Percentiles rank a stretch among this genome's conserved stretches.
phyloP scores from a whole-genome alignment of 1,140 invertebrate genomes.

The Brevipalpus yothersi region DNA sequence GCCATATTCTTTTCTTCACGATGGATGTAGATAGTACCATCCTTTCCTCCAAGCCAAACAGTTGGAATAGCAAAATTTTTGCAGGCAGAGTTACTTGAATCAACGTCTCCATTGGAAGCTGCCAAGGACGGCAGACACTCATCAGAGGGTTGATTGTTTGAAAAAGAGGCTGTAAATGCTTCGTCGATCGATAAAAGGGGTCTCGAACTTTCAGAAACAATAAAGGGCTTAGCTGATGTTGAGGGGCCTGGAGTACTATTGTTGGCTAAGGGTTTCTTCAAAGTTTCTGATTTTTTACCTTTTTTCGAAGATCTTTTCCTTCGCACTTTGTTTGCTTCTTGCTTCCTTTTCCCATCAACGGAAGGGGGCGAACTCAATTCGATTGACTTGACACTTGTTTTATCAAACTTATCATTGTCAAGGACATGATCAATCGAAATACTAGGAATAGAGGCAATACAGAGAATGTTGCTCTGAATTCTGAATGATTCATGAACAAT shows the following conservation, averaged over 20 bases:
- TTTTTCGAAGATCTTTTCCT: neutral
- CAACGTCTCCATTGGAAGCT: neutral
- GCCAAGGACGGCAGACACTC: neutral
- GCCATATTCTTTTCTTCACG: conserved; percentile 46
- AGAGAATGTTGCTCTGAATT: conserved; percentile 74
- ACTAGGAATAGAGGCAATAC: conserved; percentile 77
- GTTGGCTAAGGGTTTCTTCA: neutral
- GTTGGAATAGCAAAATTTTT: conserved; percentile 70
- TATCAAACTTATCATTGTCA: neutral
- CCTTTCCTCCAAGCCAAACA: conserved; percentile 95
- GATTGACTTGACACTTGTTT: neutral
- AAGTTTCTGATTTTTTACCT: too few species aligned
- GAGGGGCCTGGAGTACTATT: too few species aligned
- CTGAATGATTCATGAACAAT: conserved; percentile 78
- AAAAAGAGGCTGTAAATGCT: too few species aligned
- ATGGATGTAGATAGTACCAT: conserved; percentile 57
- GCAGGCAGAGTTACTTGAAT: neutral
- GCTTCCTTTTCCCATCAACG: neutral
- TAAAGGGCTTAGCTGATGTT: too few species aligned
- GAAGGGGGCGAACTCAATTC: conserved; percentile 14
- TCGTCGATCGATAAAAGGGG: too few species aligned
- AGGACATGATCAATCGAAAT: conserved; percentile 11
- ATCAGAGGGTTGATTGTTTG: conserved; percentile 2
- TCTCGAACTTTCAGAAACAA: too few species aligned
- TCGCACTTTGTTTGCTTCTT: neutral